Evolutionary conservation across 2,888 invertebrate genomes (phyloP), one percentile per base, ranked within the genome.

Genomic region (Amiota minor): DNA sequence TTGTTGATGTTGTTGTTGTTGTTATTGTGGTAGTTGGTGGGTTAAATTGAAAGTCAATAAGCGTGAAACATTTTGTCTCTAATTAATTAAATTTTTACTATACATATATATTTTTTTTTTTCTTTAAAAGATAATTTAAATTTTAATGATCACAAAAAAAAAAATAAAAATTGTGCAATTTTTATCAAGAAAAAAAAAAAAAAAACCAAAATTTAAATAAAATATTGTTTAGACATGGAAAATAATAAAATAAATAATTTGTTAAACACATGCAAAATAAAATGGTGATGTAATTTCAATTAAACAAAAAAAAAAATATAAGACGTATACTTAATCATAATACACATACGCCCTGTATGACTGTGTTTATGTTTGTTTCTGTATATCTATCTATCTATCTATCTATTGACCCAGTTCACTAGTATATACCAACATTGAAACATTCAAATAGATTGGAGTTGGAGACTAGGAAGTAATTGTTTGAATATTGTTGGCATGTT

Each of bases 401-500:
- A 16, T 53, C n/a, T 0, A n/a, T 35, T 69, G 9, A 18, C 53
- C 53, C 16, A 12, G 55, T 16, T 55, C 45, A 55, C 69, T 8
- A n/a, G n/a, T n/a, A n/a, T n/a, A 6, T 35, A 35, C 35, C 35
- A 35, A 35, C 35, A 35, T 35, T 35, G 4, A 35, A 35, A 35
- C 35, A 35, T 35, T 35, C 35, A 35, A 35, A 35, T 35, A 35
- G 35, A 35, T 2, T 8, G 35, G 35, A 35, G 35, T 35, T 35
- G 2, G 35, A 35, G 35, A 35, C 35, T 35, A 35, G 35, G 35
- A 35, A 16, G 55, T 53, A 70, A 56, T 47, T 70, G 14, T 59
- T 18, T 59, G 47, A 35, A 45, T 45, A 35, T 59, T 23, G 59
- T 16, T 62, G 71, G 70, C 76, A 75, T 75, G 74, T 70, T 70